Evolutionary conservation across 2,797 vertebrate species (phyloP).

Genomic region (Paedocypris micromegethes): DNA sequence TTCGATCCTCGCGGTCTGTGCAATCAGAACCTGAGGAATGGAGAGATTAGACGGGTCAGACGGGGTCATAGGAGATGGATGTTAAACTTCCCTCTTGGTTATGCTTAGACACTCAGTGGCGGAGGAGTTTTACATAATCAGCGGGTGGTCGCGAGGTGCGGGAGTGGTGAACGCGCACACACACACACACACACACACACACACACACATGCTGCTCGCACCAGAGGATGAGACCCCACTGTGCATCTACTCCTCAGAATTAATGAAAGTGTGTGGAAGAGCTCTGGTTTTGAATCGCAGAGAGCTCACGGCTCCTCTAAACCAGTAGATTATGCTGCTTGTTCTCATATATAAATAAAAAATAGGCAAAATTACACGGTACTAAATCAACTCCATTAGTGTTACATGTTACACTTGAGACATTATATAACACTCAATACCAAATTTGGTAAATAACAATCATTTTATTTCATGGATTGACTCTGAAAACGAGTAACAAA

Average conservation of each 20-base stretch:
- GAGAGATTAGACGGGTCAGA: slow-evolving; percentile 65
- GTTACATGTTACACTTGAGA: too few relatives aligned
- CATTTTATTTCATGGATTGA: too few relatives aligned
- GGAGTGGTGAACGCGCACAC: slow-evolving; percentile 36
- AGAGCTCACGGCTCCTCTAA: slow-evolving; percentile 54
- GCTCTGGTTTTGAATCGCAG: slow-evolving; percentile 58
- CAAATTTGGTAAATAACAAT: too few relatives aligned
- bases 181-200: slow-evolving; percentile 28
- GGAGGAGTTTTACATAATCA: slow-evolving; percentile 48
- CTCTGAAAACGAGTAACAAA: too few relatives aligned
- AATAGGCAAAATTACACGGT: too few relatives aligned
- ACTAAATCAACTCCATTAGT: too few relatives aligned
- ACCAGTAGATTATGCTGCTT: slow-evolving; percentile 56
- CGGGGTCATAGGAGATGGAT: slow-evolving; percentile 66
- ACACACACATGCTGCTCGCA: slow-evolving; percentile 39
- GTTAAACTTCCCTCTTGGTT: slow-evolving; percentile 60
- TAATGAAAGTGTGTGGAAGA: slow-evolving; percentile 69
- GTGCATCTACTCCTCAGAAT: slow-evolving; percentile 67
- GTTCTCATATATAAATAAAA: slow-evolving; percentile 61
- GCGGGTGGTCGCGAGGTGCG: slow-evolving; percentile 51
- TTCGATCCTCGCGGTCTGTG: slow-evolving; percentile 58
- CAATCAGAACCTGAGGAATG: slow-evolving; percentile 65
- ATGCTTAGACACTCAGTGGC: slow-evolving; percentile 53
- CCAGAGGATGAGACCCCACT: slow-evolving; percentile 58
- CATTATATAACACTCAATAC: too few relatives aligned